A percentile compares a stretch with the other conserved stretches of the same genome.
Evolutionary conservation across 1,140 invertebrate genomes (phyloP).

Genomic region (Leptonema lineaticorne): DNA sequence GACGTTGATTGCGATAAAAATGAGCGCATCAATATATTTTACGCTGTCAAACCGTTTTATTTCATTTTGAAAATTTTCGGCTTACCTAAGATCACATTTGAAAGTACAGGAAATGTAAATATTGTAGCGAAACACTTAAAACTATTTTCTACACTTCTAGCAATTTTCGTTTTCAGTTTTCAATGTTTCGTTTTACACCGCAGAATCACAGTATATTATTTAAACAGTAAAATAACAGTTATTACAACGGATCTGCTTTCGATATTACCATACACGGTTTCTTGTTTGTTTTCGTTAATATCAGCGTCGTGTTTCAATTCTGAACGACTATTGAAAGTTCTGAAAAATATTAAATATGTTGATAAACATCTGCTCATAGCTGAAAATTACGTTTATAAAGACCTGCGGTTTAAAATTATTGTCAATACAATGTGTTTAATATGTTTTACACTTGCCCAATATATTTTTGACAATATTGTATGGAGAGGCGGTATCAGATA

Average conservation of each 20-base stretch:
- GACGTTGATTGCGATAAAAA: no score
- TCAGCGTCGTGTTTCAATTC: no score
- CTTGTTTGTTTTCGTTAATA: neutral
- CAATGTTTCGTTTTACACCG: slow-evolving; percentile 15
- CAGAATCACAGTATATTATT: slow-evolving; percentile 1
- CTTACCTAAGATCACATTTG: slow-evolving; percentile 32
- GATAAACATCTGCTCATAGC: slow-evolving; percentile 29
- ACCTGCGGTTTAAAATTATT: slow-evolving; percentile 17
- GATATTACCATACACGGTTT: neutral
- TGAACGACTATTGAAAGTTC: neutral
- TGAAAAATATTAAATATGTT: slow-evolving; percentile 5
- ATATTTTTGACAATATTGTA: neutral
- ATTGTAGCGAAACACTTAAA: slow-evolving; percentile 2
- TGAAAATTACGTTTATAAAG: slow-evolving; percentile 19
- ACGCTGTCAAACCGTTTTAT: slow-evolving; percentile 29
- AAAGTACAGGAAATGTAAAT: neutral
- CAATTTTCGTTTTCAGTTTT: slow-evolving; percentile 9
- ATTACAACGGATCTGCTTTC: neutral
- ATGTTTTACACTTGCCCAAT: neutral
- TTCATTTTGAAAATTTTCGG: slow-evolving; percentile 27
- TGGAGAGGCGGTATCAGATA: neutral
- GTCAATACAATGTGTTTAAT: neutral
- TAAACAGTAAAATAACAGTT: neutral
- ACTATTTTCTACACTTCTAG: slow-evolving; percentile 24
- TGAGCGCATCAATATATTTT: slow-evolving; percentile 29